Conservation (phyloP, 1,140 invertebrate species). For the Cydia fagiglandana region DNA sequence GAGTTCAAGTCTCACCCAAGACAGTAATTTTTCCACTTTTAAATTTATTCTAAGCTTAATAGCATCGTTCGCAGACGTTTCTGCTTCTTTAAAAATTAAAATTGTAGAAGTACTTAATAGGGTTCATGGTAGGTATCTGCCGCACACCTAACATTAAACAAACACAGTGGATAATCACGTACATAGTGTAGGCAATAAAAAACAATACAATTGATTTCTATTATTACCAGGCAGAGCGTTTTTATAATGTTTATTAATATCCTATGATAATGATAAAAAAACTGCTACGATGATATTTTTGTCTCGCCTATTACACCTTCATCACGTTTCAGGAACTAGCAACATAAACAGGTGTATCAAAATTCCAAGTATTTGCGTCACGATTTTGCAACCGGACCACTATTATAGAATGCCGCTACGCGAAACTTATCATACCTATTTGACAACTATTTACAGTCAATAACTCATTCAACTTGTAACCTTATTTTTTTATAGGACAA, state of each 20-base stretch:
- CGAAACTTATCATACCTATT: background rate
- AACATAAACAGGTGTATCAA: constrained; percentile 1
- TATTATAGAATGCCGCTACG: background rate
- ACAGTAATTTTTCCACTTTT: too few relatives aligned
- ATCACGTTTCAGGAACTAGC: constrained; percentile 7
- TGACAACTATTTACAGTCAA: background rate
- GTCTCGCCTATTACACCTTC: background rate
- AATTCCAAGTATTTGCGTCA: constrained; percentile 21
- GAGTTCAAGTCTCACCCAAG: too few relatives aligned
- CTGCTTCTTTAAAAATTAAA: too few relatives aligned
- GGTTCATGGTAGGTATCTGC: too few relatives aligned
- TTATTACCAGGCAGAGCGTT: background rate
- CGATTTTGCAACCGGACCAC: constrained; percentile 11
- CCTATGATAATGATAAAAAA: background rate
- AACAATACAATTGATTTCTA: too few relatives aligned
- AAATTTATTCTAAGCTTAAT: too few relatives aligned
- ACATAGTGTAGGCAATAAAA: too few relatives aligned
- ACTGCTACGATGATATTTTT: background rate
- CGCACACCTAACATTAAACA: too few relatives aligned
- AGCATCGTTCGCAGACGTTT: too few relatives aligned
- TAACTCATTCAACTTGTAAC: background rate
- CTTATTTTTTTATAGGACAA: background rate
- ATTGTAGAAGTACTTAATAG: too few relatives aligned
- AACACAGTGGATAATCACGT: too few relatives aligned
- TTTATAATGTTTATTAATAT: background rate